A percentile compares a stretch with the other conserved stretches of the same genome.
Conservation (phyloP, 2,113 vertebrate genomes). For the Semnornis frantzii region DNA sequence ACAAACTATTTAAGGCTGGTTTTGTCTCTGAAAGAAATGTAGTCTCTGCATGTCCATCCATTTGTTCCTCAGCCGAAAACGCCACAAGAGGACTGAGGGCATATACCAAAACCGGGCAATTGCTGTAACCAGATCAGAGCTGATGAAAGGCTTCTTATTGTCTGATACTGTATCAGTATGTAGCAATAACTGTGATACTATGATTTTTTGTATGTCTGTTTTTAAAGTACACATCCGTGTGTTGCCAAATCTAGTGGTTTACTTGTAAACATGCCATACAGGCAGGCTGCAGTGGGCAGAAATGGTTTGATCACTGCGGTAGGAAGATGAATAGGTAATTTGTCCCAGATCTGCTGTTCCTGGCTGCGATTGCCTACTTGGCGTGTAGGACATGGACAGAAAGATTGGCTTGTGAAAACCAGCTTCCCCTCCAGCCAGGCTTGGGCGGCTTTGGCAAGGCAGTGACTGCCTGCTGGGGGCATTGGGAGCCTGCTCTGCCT, state of each 20-base stretch:
- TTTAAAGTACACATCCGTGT: neutral
- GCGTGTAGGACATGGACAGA: neutral
- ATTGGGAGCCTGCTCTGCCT: rapidly evolving
- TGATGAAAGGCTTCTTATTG: neutral
- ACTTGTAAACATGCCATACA: neutral
- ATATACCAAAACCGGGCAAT: neutral
- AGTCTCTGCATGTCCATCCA: neutral
- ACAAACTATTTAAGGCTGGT: neutral
- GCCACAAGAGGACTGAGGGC: neutral
- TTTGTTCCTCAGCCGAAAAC: neutral
- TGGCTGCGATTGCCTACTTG: neutral
- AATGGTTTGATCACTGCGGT: neutral
- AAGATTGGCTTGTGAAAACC: rapidly evolving
- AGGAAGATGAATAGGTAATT: neutral
- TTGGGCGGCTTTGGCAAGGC: neutral
- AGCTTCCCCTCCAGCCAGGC: neutral
- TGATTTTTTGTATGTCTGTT: constrained; percentile 13
- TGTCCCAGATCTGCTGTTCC: neutral
- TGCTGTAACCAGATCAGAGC: neutral
- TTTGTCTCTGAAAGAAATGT: neutral
- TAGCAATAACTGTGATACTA: constrained; percentile 55
- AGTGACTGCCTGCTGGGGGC: rapidly evolving
- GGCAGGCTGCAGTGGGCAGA: neutral
- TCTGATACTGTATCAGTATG: constrained; percentile 42
- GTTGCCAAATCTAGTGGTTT: neutral